Evolutionary conservation across 2,113 vertebrate species (phyloP).

Genomic region (Callionymus lyra): DNA sequence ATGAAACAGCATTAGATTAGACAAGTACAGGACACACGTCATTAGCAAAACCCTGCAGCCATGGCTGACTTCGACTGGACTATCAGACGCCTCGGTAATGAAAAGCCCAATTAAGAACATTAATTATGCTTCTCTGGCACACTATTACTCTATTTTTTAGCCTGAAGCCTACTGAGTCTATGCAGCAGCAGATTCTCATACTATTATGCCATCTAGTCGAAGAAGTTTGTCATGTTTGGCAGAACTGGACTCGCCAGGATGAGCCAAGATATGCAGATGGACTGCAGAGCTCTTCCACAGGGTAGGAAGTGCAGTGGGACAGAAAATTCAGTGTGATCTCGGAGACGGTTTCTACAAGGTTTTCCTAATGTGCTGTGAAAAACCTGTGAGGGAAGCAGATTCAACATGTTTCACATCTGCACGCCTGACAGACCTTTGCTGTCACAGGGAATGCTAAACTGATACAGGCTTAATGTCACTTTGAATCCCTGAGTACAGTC

Average conservation of each 20-base stretch:
- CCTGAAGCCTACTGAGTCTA: conserved; percentile 44
- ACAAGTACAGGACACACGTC: conserved; percentile 41
- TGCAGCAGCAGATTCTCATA: conserved; percentile 17
- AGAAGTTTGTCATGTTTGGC: conserved; percentile 62
- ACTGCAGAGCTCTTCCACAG: conserved; percentile 48
- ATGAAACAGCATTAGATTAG: conserved; percentile 41
- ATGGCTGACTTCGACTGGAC: conserved; percentile 43
- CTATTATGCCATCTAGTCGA: conserved; percentile 44
- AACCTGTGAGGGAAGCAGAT: conserved; percentile 52
- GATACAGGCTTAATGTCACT: conserved; percentile 39
- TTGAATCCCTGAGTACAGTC: conserved; percentile 22
- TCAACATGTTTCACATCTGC: conserved; percentile 47
- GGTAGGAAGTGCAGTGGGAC: conserved; percentile 53
- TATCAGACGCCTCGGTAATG: conserved; percentile 45
- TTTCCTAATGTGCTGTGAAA: conserved; percentile 54
- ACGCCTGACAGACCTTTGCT: conserved; percentile 37
- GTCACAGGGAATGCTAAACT: conserved; percentile 41
- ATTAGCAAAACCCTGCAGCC: conserved; percentile 42
- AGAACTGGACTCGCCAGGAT: conserved; percentile 41
- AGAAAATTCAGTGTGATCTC: conserved; percentile 60
- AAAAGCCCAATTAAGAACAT: conserved; percentile 59
- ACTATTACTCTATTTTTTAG: conserved; percentile 53
- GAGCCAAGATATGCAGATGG: conserved; percentile 46
- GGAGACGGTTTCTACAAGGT: conserved; percentile 36
- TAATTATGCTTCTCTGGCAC: conserved; percentile 63